Evolutionary conservation across 2,113 vertebrate species (phyloP), one percentile per base, ranked within the genome.

Genomic region (Elaphurus davidianus): DNA sequence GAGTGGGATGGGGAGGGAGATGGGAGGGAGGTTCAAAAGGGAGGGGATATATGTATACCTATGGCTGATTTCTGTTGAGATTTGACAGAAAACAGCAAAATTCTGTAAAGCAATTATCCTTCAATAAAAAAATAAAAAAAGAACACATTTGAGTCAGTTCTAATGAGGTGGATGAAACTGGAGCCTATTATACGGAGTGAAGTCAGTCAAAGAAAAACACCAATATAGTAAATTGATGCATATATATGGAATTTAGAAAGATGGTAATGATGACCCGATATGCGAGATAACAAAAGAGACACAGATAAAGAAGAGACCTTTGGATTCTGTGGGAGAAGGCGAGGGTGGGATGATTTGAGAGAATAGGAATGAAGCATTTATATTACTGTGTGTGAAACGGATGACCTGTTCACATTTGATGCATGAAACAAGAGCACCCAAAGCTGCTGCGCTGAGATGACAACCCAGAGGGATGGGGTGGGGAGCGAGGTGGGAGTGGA

Each of bases 391-490:
- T 36, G 17, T 36, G n/a, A 71, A 36, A 5, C 2, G 10, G 64
- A 36, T 36, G 64, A 21, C 17, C 64, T 0, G 64, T n/a, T 17
- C 64, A 71, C 36, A 4, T 10, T 5, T 71, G 17, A 36, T 67
- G 33, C 64, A 19, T 67, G 64, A 36, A 67, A 67, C 33, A 67
- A 67, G 16, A 67, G 64, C 33, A 5, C 64, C 33, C 9, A 10
- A 71, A 36, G 64, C 64, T 6, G 17, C 64, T 11, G n/a, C 9
- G 1, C n/a, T 2, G n/a, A 9, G 17, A 2, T 4, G n/a, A 1
- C 17, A 5, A 2, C n/a, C 17, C n/a, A 1, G 64, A 71, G n/a
- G 64, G 64, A 6, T 6, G 17, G n/a, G 17, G 11, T 0, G 9
- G 8, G 33, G 64, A n/a, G 17, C 33, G 33, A 67, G 64, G 64